Evolutionary conservation across 2,888 invertebrate genomes (phyloP).

Genomic region (Lepidocyrtoides sp.): DNA sequence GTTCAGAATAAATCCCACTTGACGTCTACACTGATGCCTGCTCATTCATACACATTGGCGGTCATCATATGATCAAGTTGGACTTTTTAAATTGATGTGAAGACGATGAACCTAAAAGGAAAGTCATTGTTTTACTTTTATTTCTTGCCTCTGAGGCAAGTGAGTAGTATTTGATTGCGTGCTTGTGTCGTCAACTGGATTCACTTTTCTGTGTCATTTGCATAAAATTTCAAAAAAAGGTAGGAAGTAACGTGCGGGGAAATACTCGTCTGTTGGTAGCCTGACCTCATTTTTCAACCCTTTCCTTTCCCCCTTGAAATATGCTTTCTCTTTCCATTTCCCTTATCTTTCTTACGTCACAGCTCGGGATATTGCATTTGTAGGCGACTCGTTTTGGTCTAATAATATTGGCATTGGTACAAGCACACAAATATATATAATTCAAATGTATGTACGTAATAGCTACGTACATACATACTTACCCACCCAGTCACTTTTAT

Average conservation of each 20-base stretch:
- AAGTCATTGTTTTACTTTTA: background rate
- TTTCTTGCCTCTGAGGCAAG: background rate
- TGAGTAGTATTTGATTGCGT: background rate
- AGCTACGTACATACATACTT: too few species aligned
- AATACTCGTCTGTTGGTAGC: background rate
- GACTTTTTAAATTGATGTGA: background rate
- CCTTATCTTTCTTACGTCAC: background rate
- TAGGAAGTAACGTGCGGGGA: too few species aligned
- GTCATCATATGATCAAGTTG: background rate
- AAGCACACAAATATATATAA: too few species aligned
- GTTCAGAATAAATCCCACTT: background rate
- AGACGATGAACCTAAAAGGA: background rate
- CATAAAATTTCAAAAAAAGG: too few species aligned
- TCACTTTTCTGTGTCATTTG: background rate
- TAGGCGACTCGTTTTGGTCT: constrained; percentile 68
- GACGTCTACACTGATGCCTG: background rate
- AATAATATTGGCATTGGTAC: constrained; percentile 33
- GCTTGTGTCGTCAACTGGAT: background rate
- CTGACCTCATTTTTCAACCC: background rate
- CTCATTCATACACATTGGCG: background rate
- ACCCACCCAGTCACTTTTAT: too few species aligned
- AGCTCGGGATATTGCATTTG: constrained; percentile 38
- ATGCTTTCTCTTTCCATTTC: background rate
- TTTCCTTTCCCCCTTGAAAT: background rate
- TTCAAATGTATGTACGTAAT: too few species aligned